Evolutionary conservation across 2,797 vertebrate genomes (phyloP), one percentile per base, ranked within the genome.

Genomic region (Hippopotamyrus pictus): DNA sequence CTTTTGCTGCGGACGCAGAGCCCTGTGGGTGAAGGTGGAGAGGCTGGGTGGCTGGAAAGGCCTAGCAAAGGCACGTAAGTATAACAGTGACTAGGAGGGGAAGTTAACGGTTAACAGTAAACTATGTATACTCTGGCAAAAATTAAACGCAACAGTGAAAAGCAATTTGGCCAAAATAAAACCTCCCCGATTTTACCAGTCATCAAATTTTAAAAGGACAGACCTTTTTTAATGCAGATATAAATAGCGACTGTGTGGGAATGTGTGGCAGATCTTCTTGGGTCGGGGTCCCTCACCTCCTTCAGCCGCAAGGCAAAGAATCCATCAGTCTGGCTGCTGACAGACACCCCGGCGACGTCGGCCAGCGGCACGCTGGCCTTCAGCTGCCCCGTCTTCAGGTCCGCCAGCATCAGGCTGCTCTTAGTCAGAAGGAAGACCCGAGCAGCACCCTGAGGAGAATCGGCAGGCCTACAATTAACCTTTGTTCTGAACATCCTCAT

Each of bases 351-450:
- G 79, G 95, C 96, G 88, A 99, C 96, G 89, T 99, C 99, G 1
- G 95, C 96, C 92, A 99, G 94, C 0, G 98, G 97, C 69, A 99
- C 97, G 88, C 97, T 98, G 69, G 96, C 96, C 93, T 99, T 99
- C 92, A 99, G 97, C 90, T 98, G 97, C n/a, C 98, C 98, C 0
- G 98, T 98, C 93, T 99, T 99, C 92, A 98, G 98, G 94, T 99
- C 99, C 2, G 98, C 99, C 91, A 99, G 96, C 69, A 99, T 95
- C 33, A 99, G 95, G 0, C 96, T 98, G 89, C 96, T 98, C 93
- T 99, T 99, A n/a, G 98, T 99, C 92, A 99, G 92, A 90, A 99
- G 95, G 95, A 99, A 99, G 93, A 99, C 97, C 88, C 98, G 96
- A 90, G 97, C 95, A 0, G 97, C 96, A 69, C 97, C 97, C 99